Percentiles rank a stretch among this genome's conserved stretches.
Conservation (phyloP, 2,797 vertebrate species). For the Lepidocolaptes lacrymiger region DNA sequence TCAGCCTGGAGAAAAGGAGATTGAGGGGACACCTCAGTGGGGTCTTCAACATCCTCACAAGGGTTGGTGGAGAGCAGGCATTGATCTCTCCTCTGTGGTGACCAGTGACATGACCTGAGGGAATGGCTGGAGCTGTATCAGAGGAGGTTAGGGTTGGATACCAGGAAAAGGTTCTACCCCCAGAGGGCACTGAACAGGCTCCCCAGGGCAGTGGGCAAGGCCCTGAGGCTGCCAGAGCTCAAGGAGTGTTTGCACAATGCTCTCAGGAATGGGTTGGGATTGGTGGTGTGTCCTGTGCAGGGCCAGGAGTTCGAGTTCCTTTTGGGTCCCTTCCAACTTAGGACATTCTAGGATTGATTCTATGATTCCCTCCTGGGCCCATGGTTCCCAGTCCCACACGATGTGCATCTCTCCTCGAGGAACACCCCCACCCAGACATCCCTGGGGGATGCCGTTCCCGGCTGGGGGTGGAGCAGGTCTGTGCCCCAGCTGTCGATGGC, state of each 20-base stretch:
- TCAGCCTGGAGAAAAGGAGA: neutral
- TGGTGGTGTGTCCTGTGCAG: neutral
- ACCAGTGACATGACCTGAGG: neutral
- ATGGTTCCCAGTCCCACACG: accelerated
- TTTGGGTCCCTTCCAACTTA: too few species aligned
- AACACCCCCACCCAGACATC: accelerated
- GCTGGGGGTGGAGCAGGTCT: neutral
- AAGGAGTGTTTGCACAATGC: neutral
- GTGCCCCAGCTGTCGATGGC: accelerated
- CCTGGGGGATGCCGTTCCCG: neutral
- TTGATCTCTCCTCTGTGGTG: neutral
- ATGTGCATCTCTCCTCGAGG: neutral
- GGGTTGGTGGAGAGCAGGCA: neutral
- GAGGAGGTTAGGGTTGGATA: neutral
- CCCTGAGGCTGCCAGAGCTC: neutral
- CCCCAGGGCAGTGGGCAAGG: neutral
- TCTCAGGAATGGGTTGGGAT: neutral
- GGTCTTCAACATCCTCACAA: neutral
- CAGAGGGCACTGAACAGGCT: neutral
- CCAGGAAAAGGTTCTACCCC: neutral
- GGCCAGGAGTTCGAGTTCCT: too few species aligned
- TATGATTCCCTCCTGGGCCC: neutral
- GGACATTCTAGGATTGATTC: neutral
- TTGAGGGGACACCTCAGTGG: neutral
- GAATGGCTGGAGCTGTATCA: neutral